These are phyloP conservation scores for Venustaconcha ellipsiformis DNA, from an alignment of 1,140 invertebrate genomes.

Conservation along the genomic window DNA sequence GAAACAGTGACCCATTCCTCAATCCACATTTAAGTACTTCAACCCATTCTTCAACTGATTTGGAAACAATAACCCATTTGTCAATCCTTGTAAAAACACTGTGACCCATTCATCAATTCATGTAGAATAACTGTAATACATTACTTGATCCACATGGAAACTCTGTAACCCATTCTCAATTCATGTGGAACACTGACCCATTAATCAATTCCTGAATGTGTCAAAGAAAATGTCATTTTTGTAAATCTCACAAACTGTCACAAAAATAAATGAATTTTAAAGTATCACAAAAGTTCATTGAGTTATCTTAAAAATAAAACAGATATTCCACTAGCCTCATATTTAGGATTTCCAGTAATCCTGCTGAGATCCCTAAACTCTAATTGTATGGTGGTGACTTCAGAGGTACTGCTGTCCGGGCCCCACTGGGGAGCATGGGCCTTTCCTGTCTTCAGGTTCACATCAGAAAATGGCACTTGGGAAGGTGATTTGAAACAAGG, in stretches of 20 bases:
- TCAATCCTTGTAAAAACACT: no score
- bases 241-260: not conserved
- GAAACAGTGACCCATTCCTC: no score
- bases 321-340: constrained; percentile 78
- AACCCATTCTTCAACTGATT: no score
- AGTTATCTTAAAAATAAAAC: constrained; percentile 1
- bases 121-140: no score
- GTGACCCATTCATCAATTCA: no score
- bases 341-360: constrained; percentile 92
- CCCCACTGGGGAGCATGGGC: constrained; percentile 79
- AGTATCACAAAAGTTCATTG: not conserved
- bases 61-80: no score
- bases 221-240: no score
- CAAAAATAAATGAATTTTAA: not conserved
- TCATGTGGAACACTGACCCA: no score
- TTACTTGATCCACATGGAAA: no score
- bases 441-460: constrained; percentile 86
- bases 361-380: constrained; percentile 97
- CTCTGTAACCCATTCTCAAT: no score
- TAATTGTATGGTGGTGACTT: constrained; percentile 80
- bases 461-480: constrained; percentile 94
- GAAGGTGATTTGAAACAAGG: constrained; percentile 98
- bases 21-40: no score
- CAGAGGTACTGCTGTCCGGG: constrained; percentile 79
- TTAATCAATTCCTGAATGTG: no score